Base-by-base conservation (phyloP, 2,888 invertebrate genomes). In the Phrixothrix hirtus region DNA sequence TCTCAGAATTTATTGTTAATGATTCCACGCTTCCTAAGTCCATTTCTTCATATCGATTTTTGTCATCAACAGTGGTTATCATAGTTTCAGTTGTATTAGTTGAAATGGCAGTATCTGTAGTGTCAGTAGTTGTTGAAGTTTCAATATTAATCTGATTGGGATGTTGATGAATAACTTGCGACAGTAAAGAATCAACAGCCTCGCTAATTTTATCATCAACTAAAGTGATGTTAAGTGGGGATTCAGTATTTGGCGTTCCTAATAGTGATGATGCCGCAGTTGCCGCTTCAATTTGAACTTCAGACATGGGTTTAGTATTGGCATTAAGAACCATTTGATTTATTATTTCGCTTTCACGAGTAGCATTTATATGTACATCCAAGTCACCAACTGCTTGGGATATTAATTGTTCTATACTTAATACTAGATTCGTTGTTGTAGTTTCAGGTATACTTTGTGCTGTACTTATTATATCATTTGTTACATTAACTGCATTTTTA, bases 371-470 rank as follows among this genome's bases (percentile, higher is more conserved):
- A 9, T 51, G 46, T 5, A 62, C 62, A 35, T 63, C 65, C n/a
- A 65, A 58, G 6, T 52, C 35, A 21, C 47, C 37, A 9, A 70
- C 64, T 5, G 73, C 71, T 64, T 73, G 72, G 4, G 68, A 69
- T 17, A 74, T 53, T 10, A 74, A 46, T 45, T 73, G 67, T 48
- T 72, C 72, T 30, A 74, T 71, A 49, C 69, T 73, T 29, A 66
- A 62, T 2, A 73, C 64, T 17, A 74, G 45, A 39, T 61, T 67
- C 27, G 52, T 47, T 48, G 70, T 68, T 5, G 70, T 67, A 4
- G 21, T 30, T 30, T 9, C 26, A n/a, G 6, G 17, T 12, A 9
- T 3, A 12, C 5, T 27, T 47, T 12, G 42, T 47, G 7, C 26
- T 14, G 27, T 14, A 32, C 2, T 15, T n/a, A 1, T 1, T 16